Percentiles rank a stretch among this genome's conserved stretches.
Conservation (phyloP, 2,888 invertebrate species). For the Balanococcus diminutus region DNA sequence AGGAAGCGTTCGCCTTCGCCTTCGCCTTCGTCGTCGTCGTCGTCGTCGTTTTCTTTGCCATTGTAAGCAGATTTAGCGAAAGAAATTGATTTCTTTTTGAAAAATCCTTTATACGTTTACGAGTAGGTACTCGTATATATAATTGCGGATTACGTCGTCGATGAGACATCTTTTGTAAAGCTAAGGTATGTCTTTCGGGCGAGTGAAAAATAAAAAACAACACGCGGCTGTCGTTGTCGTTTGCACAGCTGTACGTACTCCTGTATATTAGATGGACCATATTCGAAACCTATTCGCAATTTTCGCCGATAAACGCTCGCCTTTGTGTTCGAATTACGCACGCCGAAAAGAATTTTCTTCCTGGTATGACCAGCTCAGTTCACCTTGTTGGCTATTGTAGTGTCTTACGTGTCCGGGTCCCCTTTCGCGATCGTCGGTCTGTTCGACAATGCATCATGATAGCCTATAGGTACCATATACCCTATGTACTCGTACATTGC, state of each 20-base stretch:
- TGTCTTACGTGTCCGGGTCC: no score
- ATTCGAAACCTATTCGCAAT: not conserved
- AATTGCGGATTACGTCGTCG: not conserved
- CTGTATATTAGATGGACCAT: not conserved
- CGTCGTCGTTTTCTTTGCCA: constrained; percentile 4
- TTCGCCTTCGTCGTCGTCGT: not conserved
- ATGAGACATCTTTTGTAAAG: not conserved
- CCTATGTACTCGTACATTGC: not conserved
- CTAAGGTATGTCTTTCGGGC: not conserved
- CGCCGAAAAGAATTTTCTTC: not conserved
- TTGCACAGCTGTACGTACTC: not conserved
- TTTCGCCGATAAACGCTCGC: not conserved
- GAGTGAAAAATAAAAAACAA: not conserved
- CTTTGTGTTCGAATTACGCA: not conserved
- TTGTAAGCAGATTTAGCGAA: constrained; percentile 43
- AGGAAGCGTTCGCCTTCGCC: not conserved
- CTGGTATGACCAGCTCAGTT: not conserved
- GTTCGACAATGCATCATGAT: not conserved
- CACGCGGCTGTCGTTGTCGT: not conserved
- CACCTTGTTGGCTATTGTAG: not conserved
- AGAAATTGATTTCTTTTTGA: constrained; percentile 48
- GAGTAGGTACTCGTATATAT: not conserved
- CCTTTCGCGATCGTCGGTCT: no score
- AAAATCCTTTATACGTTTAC: not conserved
- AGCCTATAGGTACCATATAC: not conserved